phyloP scores from a whole-genome alignment of 2,797 vertebrate species.

The Sebastes alutus region DNA sequence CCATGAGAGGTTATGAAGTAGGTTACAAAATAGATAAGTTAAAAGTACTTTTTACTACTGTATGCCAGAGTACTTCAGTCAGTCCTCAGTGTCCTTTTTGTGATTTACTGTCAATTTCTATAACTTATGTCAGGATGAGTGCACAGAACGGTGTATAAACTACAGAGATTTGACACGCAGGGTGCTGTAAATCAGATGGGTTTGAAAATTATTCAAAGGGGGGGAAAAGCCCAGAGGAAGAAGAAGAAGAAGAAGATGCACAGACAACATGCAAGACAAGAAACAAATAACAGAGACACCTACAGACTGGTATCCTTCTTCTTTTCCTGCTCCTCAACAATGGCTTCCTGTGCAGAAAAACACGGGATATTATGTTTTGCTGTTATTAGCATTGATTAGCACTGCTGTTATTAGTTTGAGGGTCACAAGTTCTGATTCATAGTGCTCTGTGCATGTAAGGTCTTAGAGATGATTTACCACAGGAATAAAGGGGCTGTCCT shows the following conservation, averaged over 20 bases:
- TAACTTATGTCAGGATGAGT: not conserved
- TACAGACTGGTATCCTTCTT: conserved; percentile 96
- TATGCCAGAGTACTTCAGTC: too few species aligned
- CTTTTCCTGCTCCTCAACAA: conserved; percentile 96
- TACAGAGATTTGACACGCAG: not conserved
- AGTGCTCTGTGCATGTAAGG: not conserved
- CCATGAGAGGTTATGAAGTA: too few species aligned
- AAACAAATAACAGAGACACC: conserved; percentile 63
- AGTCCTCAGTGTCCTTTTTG: not conserved
- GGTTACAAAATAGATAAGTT: too few species aligned
- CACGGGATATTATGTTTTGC: not conserved
- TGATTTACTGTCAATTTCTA: not conserved
- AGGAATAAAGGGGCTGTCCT: not conserved
- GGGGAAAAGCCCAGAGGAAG: not conserved
- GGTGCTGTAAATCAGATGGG: conserved; percentile 45
- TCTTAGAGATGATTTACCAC: not conserved
- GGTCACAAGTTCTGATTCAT: not conserved
- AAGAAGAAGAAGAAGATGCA: not conserved
- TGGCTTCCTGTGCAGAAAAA: conserved; percentile 89
- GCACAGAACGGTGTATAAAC: not conserved
- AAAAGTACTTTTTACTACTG: too few species aligned
- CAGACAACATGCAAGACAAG: not conserved
- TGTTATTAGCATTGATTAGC: not conserved
- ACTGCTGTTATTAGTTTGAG: not conserved
- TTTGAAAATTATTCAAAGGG: not conserved